Percentiles rank a stretch among this genome's conserved stretches.
These are phyloP conservation scores for Neogobius melanostomus DNA, from an alignment of 2,113 vertebrate species.

Conservation along the genomic window DNA sequence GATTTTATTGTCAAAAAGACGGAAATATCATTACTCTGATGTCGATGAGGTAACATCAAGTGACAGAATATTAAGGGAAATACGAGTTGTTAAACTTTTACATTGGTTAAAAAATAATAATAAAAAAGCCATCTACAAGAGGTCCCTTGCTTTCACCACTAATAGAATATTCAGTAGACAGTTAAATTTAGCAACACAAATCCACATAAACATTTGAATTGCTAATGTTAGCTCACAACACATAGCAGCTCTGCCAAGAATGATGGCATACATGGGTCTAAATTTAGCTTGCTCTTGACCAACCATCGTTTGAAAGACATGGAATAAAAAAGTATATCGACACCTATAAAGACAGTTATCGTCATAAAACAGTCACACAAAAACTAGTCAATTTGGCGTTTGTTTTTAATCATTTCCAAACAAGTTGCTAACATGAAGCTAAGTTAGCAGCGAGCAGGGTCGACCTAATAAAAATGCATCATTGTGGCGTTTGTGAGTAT, in stretches of 20 bases:
- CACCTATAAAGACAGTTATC: constrained; percentile 8
- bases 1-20: too few relatives aligned
- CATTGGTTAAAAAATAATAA: background rate
- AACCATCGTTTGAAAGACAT: constrained; percentile 16
- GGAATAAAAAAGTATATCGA: constrained; percentile 8
- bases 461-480: constrained; percentile 45
- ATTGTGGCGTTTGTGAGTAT: constrained; percentile 26
- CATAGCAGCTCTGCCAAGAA: constrained; percentile 41
- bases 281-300: constrained; percentile 33
- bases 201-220: constrained; percentile 11
- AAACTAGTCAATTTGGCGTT: background rate
- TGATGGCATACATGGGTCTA: constrained; percentile 41
- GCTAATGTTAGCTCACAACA: constrained; percentile 49
- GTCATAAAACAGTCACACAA: background rate
- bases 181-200: background rate
- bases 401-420: background rate
- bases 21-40: too few relatives aligned
- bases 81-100: too few relatives aligned
- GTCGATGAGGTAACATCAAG: too few relatives aligned
- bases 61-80: too few relatives aligned
- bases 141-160: background rate
- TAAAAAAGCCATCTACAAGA: background rate
- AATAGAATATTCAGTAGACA: background rate
- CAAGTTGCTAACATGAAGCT: constrained; percentile 25
- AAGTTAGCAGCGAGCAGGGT: constrained; percentile 38